phyloP scores from a whole-genome alignment of 2,888 invertebrate species.

The Eucera pruinosa region DNA sequence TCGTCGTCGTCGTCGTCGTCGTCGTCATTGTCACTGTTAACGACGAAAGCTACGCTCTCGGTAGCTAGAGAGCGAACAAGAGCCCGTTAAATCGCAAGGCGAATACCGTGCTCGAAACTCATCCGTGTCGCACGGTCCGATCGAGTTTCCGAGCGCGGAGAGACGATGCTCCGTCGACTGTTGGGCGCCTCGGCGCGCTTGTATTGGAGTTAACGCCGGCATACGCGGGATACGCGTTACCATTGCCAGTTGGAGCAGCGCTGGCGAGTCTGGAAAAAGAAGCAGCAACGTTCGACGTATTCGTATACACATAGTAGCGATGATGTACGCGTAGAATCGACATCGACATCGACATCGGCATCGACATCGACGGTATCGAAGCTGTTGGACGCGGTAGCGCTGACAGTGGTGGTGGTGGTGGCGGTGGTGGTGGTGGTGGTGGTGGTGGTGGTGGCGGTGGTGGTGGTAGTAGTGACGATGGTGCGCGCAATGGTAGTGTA shows the following conservation, averaged over 20 bases:
- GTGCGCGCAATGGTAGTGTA: slow-evolving; percentile 12
- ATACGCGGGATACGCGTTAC: neutral
- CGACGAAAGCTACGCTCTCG: no score
- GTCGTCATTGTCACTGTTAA: slow-evolving; percentile 21
- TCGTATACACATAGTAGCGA: slow-evolving; percentile 15
- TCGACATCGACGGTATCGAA: slow-evolving; percentile 14
- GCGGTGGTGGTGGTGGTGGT: slow-evolving; percentile 18
- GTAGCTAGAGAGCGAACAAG: slow-evolving; percentile 28
- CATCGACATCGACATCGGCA: no score
- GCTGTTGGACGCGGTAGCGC: slow-evolving; percentile 28
- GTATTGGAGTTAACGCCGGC: slow-evolving; percentile 5
- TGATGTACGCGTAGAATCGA: slow-evolving; percentile 6
- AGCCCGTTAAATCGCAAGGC: slow-evolving; percentile 24
- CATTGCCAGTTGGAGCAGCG: neutral
- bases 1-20: neutral
- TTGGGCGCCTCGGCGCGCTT: neutral
- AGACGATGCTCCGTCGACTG: slow-evolving; percentile 5
- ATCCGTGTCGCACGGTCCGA: slow-evolving; percentile 5
- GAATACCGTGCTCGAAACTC: neutral
- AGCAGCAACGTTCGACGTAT: neutral
- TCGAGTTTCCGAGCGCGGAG: slow-evolving; percentile 17
- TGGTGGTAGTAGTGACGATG: slow-evolving; percentile 3
- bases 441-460: neutral
- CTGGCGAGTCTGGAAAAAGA: slow-evolving; percentile 16
- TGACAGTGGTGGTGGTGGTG: neutral